Conservation (phyloP, 1,140 invertebrate species). For the Lepidurus arcticus region DNA sequence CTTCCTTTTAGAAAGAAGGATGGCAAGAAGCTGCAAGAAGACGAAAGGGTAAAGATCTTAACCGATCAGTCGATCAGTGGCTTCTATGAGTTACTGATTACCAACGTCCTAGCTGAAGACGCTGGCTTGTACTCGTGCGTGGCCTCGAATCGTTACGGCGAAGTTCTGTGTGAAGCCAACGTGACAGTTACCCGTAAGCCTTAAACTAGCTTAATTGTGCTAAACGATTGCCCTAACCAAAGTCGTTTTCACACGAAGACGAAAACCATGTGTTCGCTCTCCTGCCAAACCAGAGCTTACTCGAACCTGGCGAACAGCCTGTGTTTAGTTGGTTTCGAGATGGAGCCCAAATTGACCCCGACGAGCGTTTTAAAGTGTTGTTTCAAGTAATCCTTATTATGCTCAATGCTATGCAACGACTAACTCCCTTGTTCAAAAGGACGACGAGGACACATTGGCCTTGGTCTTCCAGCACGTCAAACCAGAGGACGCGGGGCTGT, state of each 20-base stretch:
- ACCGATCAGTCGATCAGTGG: slow-evolving; percentile 69
- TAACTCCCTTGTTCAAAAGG: slow-evolving; percentile 45
- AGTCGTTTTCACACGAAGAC: slow-evolving; percentile 49
- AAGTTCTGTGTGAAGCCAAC: slow-evolving; percentile 64
- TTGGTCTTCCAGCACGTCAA: slow-evolving; percentile 89
- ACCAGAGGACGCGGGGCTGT: slow-evolving; percentile 86
- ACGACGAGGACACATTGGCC: slow-evolving; percentile 85
- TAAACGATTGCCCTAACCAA: not conserved
- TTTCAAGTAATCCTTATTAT: slow-evolving; percentile 51
- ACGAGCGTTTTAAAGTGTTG: slow-evolving; percentile 87
- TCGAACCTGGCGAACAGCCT: slow-evolving; percentile 69
- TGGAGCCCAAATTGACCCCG: slow-evolving; percentile 79
- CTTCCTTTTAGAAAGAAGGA: slow-evolving; percentile 69
- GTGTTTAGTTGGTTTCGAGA: slow-evolving; percentile 86
- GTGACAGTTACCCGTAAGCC: slow-evolving; percentile 68
- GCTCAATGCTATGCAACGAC: not conserved
- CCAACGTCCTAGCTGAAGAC: slow-evolving; percentile 69
- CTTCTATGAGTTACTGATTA: slow-evolving; percentile 84
- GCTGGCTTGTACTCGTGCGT: slow-evolving; percentile 82
- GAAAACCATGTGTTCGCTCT: slow-evolving; percentile 75
- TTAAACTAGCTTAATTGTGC: slow-evolving; percentile 27
- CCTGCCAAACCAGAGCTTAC: slow-evolving; percentile 55
- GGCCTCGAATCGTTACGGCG: slow-evolving; percentile 77
- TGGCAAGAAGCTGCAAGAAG: slow-evolving; percentile 60
- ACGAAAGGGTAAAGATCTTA: slow-evolving; percentile 65